Base-by-base conservation (phyloP, 2,113 vertebrate genomes). In the Bos javanicus region DNA sequence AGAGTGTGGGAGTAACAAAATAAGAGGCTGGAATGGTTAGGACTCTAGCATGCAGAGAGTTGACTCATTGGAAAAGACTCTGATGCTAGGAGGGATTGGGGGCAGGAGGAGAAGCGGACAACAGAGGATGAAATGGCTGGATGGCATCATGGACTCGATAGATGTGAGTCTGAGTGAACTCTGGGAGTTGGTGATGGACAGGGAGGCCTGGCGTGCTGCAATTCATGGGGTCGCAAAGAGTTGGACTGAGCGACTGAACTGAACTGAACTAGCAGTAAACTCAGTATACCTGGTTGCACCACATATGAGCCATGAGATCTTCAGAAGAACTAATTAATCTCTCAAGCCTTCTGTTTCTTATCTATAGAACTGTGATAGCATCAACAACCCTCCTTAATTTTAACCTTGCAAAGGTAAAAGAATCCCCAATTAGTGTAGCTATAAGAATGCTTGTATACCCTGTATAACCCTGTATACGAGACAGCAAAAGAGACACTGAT, bases 361-460 rank as follows among this genome's bases (percentile, higher is more conserved):
- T 78, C 39, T 57, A 6, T 80, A 82, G 62, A 90, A 64, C 9
- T 56, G 39, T 52, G 76, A 26, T 74, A 76, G 57, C 7, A 56
- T 50, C 59, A 36, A 52, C 12, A 33, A 16, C 30, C 33, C 30
- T 87, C 39, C 71, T 59, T 92, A 88, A 59, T 97, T 97, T 90
- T 95, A 92, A 80, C 50, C 33, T 81, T 17, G 10, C 16, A 43
- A 13, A 57, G 91, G 8, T 91, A 36, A 54, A 90, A 92, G 59
- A 71, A 57, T 33, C 21, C 50, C 52, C 86, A 26, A 19, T 92
- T 90, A 56, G 23, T 54, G 59, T 64, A 82, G 78, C 46, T 50
- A 4, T 54, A 43, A 56, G 64, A 94, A 50, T 43, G 25, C 83
- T 52, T 30, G 71, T n/a, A 46, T 46, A 46, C 43, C 43, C 43